These are phyloP conservation scores for Diachasmimorpha longicaudata DNA, from an alignment of 1,140 invertebrate species.

Conservation along the genomic window DNA sequence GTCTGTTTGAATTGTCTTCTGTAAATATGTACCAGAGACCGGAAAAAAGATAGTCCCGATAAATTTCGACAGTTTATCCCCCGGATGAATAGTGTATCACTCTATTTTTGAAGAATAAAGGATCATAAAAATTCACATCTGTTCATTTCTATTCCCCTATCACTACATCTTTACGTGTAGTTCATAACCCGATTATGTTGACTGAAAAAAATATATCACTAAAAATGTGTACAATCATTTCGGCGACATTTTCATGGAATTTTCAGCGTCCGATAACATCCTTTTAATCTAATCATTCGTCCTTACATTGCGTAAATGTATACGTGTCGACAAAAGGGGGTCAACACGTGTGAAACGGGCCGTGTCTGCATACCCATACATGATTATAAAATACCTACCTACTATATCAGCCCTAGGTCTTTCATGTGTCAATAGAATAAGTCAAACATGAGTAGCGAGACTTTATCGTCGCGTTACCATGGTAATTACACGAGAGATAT, in stretches of 20 bases:
- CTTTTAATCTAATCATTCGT: conserved; percentile 3
- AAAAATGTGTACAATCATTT: background rate
- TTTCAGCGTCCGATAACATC: background rate
- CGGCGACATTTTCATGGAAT: background rate
- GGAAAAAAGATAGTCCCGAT: conserved; percentile 33
- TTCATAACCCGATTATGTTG: background rate
- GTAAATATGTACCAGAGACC: conserved; percentile 30
- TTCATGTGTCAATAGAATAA: conserved; percentile 12
- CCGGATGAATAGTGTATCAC: conserved; percentile 18
- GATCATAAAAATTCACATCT: conserved; percentile 49
- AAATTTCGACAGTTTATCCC: conserved; percentile 43
- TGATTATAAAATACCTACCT: conserved; percentile 8
- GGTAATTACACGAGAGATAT: conserved; percentile 41
- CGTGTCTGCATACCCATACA: conserved; percentile 37
- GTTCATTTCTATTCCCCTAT: conserved; percentile 45
- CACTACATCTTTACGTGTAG: conserved; percentile 11
- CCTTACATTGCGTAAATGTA: background rate
- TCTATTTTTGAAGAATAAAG: conserved; percentile 42
- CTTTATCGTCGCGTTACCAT: conserved; percentile 45
- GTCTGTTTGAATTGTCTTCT: conserved; percentile 5
- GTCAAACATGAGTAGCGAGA: conserved; percentile 40
- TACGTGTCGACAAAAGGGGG: conserved; percentile 8
- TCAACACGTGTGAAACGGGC: conserved; percentile 42
- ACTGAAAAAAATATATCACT: background rate
- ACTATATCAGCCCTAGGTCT: background rate